A percentile compares a stretch with the other conserved stretches of the same genome.
These are phyloP conservation scores for Gandaritis pyraliata DNA, from an alignment of 2,888 invertebrate genomes.

Conservation along the genomic window DNA sequence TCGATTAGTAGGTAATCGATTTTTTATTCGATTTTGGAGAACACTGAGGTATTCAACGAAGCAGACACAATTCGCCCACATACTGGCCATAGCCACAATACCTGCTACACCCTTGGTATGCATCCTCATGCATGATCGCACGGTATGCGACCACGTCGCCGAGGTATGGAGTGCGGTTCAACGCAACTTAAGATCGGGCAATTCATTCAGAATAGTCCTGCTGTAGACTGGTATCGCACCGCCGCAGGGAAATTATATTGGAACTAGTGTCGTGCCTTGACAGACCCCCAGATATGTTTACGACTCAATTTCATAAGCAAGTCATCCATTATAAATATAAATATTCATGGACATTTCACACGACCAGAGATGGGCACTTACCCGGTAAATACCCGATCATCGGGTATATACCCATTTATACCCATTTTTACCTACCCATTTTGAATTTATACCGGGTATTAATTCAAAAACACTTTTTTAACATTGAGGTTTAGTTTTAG, in stretches of 20 bases:
- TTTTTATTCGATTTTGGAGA: too few relatives aligned
- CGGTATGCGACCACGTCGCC: conserved; percentile 26
- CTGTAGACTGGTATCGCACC: not conserved
- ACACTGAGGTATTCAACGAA: not conserved
- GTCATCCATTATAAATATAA: too few relatives aligned
- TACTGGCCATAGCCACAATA: conserved; percentile 20
- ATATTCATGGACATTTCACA: too few relatives aligned
- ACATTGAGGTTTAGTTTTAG: too few relatives aligned
- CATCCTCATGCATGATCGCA: conserved; percentile 21
- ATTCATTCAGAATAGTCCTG: not conserved
- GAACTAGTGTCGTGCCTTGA: conserved; percentile 1
- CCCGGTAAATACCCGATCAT: too few relatives aligned
- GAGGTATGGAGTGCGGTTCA: conserved; percentile 20
- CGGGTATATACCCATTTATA: too few relatives aligned
- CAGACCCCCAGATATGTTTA: not conserved
- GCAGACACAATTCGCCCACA: conserved; percentile 7
- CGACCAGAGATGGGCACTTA: too few relatives aligned
- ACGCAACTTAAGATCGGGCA: conserved; percentile 8
- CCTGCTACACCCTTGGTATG: conserved; percentile 18
- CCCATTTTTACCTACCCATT: too few relatives aligned
- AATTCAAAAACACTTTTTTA: too few relatives aligned
- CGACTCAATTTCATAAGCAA: too few relatives aligned
- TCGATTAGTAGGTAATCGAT: too few relatives aligned
- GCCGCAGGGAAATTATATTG: not conserved
- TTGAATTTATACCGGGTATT: too few relatives aligned